Percentiles rank a stretch among this genome's conserved stretches.
Evolutionary conservation across 2,797 vertebrate species (phyloP).

Genomic region (Myotis pilosus): DNA sequence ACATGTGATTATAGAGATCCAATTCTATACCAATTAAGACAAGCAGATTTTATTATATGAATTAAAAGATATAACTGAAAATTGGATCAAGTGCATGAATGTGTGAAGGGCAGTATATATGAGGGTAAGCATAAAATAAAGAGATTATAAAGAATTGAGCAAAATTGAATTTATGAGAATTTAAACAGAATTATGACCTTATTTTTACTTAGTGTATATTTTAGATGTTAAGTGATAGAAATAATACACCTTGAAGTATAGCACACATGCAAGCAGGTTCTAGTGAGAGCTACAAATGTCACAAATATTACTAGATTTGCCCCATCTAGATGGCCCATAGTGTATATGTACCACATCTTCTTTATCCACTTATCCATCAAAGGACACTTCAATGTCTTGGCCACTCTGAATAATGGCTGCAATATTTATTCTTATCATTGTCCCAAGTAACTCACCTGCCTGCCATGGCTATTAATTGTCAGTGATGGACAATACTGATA

Average conservation of each 20-base stretch:
- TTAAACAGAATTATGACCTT: not conserved
- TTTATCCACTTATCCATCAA: not conserved
- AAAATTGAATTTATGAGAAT: not conserved
- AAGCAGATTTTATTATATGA: not conserved
- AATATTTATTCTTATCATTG: not conserved
- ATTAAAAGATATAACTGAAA: not conserved
- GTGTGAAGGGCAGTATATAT: not conserved
- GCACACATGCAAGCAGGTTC: not conserved
- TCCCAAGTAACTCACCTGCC: no score
- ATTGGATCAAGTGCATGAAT: not conserved
- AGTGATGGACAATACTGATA: not conserved
- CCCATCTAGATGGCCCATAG: not conserved
- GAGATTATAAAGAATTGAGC: not conserved
- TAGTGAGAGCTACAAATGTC: not conserved
- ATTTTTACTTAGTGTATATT: not conserved
- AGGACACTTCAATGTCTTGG: not conserved
- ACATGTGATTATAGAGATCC: not conserved
- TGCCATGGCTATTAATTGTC: not conserved
- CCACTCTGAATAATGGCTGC: not conserved
- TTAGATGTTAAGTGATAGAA: not conserved
- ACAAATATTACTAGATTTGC: not conserved
- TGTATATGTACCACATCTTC: not conserved
- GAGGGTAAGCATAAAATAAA: not conserved
- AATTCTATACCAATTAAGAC: not conserved
- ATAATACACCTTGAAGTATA: not conserved